These are phyloP conservation scores for Drosophila carrolli DNA, from an alignment of 1,140 invertebrate genomes.

Conservation along the genomic window DNA sequence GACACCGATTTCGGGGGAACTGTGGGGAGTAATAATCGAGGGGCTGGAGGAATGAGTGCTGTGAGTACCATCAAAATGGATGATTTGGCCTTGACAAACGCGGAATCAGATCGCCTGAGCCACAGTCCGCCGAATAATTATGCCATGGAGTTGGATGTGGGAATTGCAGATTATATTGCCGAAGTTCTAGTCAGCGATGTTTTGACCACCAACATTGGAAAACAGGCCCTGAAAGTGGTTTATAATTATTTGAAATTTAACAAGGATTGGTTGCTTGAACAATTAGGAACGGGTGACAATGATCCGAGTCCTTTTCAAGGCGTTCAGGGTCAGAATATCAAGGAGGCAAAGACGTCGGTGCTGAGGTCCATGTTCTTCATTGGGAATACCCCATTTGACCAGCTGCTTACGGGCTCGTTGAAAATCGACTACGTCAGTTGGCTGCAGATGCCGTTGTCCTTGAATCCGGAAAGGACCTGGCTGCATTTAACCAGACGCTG, in stretches of 20 bases:
- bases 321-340: conserved; percentile 84
- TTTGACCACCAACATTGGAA: conserved; percentile 85
- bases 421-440: conserved; percentile 86
- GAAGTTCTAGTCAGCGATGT: conserved; percentile 86
- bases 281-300: conserved; percentile 85
- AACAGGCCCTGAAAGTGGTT: conserved; percentile 86
- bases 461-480: conserved; percentile 86
- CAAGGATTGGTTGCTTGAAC: conserved; percentile 88
- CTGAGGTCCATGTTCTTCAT: conserved; percentile 92
- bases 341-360: conserved; percentile 86
- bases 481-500: conserved; percentile 85
- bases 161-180: conserved; percentile 85
- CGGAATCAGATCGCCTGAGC: conserved; percentile 70
- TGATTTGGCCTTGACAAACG: conserved; percentile 74
- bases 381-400: conserved; percentile 89
- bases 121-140: conserved; percentile 81
- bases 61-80: conserved; percentile 82
- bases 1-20: conserved; percentile 66
- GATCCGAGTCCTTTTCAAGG: conserved; percentile 76
- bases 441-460: conserved; percentile 86
- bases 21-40: conserved; percentile 25
- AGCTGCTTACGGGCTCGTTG: conserved; percentile 86
- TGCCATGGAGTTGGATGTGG: conserved; percentile 84
- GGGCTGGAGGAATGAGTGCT: conserved; percentile 67
- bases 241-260: conserved; percentile 89